Evolutionary conservation across 2,797 vertebrate genomes (phyloP).

Genomic region (Brachymystax lenok): DNA sequence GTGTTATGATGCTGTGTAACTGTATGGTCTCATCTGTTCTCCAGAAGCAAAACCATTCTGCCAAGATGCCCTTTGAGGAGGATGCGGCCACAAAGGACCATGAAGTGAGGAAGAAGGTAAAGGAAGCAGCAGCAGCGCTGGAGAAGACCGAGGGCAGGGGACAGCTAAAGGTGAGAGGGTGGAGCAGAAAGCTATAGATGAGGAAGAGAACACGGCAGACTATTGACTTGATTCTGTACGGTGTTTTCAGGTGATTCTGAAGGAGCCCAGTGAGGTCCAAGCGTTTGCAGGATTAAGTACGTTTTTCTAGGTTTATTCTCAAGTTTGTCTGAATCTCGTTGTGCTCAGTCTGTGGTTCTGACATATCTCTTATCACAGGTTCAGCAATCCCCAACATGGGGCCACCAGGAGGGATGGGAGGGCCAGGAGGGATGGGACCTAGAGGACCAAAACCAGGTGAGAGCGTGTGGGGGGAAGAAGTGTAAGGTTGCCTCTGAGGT

Average conservation of each 20-base stretch:
- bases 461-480: background rate
- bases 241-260: conserved; percentile 71
- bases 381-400: conserved; percentile 61
- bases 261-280: conserved; percentile 72
- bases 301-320: conserved; percentile 35
- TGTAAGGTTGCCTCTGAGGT: background rate
- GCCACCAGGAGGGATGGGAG: conserved; percentile 46
- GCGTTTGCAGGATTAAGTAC: conserved; percentile 77
- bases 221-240: conserved; percentile 1
- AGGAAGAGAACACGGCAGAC: background rate
- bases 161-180: conserved; percentile 70
- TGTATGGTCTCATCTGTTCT: conserved; percentile 14
- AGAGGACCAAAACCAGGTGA: conserved; percentile 59
- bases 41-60: conserved; percentile 71
- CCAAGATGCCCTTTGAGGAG: conserved; percentile 67
- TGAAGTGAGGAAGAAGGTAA: conserved; percentile 64
- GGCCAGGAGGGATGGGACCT: conserved; percentile 40
- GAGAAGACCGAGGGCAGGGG: conserved; percentile 73
- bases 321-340: background rate
- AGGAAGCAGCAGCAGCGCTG: conserved; percentile 67
- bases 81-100: conserved; percentile 67
- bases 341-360: background rate
- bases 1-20: background rate
- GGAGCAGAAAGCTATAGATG: conserved; percentile 64
- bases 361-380: conserved; percentile 42